These are phyloP conservation scores for Heliconius hortense DNA, from an alignment of 2,888 invertebrate species.

Conservation along the genomic window DNA sequence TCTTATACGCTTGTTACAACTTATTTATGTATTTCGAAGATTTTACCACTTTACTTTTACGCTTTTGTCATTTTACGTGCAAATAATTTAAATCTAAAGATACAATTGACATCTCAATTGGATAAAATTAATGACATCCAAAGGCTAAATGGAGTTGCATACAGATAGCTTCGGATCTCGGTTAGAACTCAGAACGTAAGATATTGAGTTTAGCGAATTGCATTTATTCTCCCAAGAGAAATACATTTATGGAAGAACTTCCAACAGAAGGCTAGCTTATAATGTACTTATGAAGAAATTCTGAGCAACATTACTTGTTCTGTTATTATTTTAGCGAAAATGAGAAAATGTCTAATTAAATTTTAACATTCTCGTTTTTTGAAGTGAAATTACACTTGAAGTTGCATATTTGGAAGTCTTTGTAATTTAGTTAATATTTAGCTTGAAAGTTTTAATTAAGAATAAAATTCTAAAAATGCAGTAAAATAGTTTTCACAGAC, in stretches of 20 bases:
- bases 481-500: neutral
- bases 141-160: constrained; percentile 36
- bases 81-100: constrained; percentile 27
- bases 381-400: constrained; percentile 22
- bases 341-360: constrained; percentile 29
- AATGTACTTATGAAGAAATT: constrained; percentile 31
- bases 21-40: no score
- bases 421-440: constrained; percentile 11
- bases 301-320: constrained; percentile 26
- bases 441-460: neutral
- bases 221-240: constrained; percentile 41
- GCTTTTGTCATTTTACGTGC: neutral
- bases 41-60: neutral
- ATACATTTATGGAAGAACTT: constrained; percentile 39
- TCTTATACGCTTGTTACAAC: no score
- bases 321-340: constrained; percentile 28
- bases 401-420: constrained; percentile 14
- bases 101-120: constrained; percentile 27
- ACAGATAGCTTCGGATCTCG: constrained; percentile 34
- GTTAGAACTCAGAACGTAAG: constrained; percentile 35
- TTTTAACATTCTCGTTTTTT: constrained; percentile 24
- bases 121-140: constrained; percentile 33
- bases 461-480: neutral
- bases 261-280: constrained; percentile 24
- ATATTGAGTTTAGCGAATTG: constrained; percentile 42